Evolutionary conservation across 2,797 vertebrate genomes (phyloP).

Genomic region (Hypotaenidia philippensis): DNA sequence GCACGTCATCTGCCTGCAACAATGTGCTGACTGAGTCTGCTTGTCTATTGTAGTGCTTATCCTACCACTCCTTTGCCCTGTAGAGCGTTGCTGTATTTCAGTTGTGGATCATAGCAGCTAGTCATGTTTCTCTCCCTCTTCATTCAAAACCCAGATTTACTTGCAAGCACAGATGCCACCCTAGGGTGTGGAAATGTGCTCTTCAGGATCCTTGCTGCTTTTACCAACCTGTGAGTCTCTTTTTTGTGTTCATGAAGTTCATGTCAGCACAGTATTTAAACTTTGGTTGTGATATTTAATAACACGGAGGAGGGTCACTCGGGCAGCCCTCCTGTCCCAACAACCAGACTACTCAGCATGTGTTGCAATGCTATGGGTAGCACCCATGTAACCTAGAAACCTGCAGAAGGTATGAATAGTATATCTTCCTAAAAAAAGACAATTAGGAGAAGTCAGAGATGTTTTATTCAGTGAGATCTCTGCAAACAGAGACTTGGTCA

Average conservation of each 20-base stretch:
- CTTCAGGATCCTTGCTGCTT: neutral
- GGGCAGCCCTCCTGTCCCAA: neutral
- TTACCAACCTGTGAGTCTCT: neutral
- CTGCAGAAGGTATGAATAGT: neutral
- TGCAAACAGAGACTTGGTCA: neutral
- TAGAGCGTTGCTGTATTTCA: conserved; percentile 39
- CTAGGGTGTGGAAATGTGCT: neutral
- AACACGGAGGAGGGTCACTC: neutral
- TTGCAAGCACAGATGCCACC: neutral
- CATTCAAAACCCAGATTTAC: neutral
- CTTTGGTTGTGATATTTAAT: neutral
- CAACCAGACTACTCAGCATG: fast-evolving
- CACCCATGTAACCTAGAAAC: neutral
- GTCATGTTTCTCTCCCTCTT: neutral
- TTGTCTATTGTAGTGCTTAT: neutral
- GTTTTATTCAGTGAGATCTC: neutral
- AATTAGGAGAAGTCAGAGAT: neutral
- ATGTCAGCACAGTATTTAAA: neutral
- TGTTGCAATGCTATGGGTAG: neutral
- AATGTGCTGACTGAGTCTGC: conserved; percentile 65
- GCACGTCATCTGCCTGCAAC: conserved; percentile 59
- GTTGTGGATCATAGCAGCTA: neutral
- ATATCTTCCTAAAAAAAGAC: neutral
- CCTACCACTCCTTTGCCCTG: conserved; percentile 45
- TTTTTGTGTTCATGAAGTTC: neutral